Conservation (phyloP, 2,113 vertebrate species). For the Tautogolabrus adspersus region DNA sequence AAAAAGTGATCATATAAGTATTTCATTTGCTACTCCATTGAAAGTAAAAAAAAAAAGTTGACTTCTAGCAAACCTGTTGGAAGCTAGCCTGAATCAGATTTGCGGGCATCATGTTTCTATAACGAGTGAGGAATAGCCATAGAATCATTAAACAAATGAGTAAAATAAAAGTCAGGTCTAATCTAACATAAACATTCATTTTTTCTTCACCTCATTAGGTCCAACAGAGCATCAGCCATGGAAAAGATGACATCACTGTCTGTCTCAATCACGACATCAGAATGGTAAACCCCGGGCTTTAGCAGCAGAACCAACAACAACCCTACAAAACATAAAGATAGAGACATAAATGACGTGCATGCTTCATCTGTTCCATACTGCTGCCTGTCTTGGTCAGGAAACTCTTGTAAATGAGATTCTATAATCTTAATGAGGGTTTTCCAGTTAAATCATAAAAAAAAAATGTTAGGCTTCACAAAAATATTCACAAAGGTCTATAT, state of each 20-base stretch:
- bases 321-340: neutral
- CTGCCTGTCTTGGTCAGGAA: no score
- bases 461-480: no score
- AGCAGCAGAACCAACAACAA: neutral
- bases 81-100: conserved; percentile 2
- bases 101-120: neutral
- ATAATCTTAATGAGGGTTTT: no score
- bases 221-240: neutral
- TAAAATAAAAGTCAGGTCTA: no score
- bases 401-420: no score
- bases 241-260: rapidly evolving
- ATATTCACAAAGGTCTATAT: no score
- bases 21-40: no score
- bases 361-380: no score
- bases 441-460: no score
- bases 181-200: neutral
- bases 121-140: neutral
- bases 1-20: neutral
- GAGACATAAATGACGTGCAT: no score
- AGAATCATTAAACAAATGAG: neutral
- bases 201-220: conserved; percentile 1
- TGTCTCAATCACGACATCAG: neutral
- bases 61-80: conserved; percentile 5
- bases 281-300: neutral
- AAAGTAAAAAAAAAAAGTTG: neutral